Percentiles rank a stretch among this genome's conserved stretches.
phyloP scores from a whole-genome alignment of 2,888 invertebrate genomes.

The Schizaphis graminum region DNA sequence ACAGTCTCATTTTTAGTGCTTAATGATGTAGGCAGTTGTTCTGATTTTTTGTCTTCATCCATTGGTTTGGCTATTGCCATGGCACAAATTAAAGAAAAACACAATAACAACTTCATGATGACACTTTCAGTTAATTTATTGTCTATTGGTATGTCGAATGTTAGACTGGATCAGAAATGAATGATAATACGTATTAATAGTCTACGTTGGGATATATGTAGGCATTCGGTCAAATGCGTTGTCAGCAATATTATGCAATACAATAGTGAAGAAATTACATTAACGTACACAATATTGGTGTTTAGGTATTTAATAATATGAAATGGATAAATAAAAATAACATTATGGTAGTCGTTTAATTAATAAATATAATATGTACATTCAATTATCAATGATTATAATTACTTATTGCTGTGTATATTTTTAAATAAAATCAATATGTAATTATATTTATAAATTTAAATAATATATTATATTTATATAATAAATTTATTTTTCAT shows the following conservation, averaged over 20 bases:
- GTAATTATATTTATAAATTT: too few relatives aligned
- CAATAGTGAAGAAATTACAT: constrained; percentile 30
- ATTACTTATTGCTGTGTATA: background rate
- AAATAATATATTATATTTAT: too few relatives aligned
- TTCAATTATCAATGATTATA: background rate
- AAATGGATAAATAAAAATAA: constrained; percentile 10
- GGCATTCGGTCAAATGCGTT: constrained; percentile 18
- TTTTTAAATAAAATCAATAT: background rate
- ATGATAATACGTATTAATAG: constrained; percentile 26
- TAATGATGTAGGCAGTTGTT: background rate
- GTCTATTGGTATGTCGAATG: background rate
- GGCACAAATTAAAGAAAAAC: constrained; percentile 29
- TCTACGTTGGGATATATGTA: constrained; percentile 38
- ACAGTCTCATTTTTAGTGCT: background rate
- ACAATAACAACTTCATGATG: constrained; percentile 53
- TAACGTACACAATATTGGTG: background rate
- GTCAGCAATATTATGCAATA: constrained; percentile 56
- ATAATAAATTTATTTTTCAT: background rate
- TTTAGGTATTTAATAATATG: constrained; percentile 22
- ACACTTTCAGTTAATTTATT: background rate
- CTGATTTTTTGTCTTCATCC: background rate
- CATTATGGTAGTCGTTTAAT: background rate
- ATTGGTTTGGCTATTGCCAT: constrained; percentile 40
- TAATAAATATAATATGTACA: background rate
- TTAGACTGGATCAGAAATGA: constrained; percentile 3